Percentiles rank a stretch among this genome's conserved stretches.
Evolutionary conservation across 2,888 invertebrate genomes (phyloP).

Genomic region (Drosophila pseudotakahashii): DNA sequence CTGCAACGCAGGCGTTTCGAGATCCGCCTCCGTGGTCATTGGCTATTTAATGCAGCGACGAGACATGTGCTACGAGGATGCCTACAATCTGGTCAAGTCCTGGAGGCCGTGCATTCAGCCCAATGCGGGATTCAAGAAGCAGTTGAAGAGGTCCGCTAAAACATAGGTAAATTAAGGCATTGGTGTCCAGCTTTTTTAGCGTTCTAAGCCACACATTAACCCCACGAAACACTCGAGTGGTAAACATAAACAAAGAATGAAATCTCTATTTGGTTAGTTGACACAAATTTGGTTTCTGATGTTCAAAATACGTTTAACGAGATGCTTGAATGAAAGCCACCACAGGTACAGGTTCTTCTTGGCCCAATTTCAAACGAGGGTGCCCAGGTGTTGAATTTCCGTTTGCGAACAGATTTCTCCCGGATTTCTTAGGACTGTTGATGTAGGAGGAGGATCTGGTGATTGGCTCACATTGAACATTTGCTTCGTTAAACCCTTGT

Average conservation of each 20-base stretch:
- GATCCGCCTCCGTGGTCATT: conserved; percentile 91
- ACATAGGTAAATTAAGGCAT: not conserved
- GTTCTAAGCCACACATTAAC: not conserved
- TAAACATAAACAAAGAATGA: conserved; percentile 33
- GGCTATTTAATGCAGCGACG: conserved; percentile 90
- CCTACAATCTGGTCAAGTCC: conserved; percentile 88
- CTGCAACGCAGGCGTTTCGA: conserved; percentile 96
- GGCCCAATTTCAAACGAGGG: conserved; percentile 47
- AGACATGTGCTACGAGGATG: conserved; percentile 87
- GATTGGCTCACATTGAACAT: conserved; percentile 10
- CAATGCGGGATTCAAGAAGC: conserved; percentile 91
- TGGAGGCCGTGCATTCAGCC: conserved; percentile 90
- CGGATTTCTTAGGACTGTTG: not conserved
- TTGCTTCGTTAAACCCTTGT: conserved; percentile 21
- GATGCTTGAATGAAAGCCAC: conserved; percentile 5
- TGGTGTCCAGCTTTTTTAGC: conserved; percentile 6
- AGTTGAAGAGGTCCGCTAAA: conserved; percentile 81
- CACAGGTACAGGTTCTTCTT: not conserved
- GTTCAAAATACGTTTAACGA: conserved; percentile 14
- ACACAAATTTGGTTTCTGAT: conserved; percentile 30
- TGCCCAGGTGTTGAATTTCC: conserved; percentile 56
- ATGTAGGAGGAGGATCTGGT: not conserved
- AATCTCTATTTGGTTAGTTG: conserved; percentile 37
- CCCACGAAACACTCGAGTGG: not conserved
- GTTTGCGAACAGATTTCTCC: not conserved